Conservation (phyloP, 2,797 vertebrate species). For the Notamacropus eugenii region DNA sequence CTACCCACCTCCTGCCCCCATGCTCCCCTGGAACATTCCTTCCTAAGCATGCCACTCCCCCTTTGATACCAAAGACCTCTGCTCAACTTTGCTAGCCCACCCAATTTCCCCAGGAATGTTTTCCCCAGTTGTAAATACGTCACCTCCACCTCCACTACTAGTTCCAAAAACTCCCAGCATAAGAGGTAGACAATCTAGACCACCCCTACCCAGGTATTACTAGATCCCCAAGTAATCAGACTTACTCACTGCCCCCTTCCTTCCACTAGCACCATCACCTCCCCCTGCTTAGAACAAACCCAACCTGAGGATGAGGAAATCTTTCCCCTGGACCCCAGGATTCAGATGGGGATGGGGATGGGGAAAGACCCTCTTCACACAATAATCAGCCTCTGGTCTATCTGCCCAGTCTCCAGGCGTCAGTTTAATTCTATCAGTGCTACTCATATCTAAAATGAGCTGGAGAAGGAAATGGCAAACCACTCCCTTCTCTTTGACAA, state of each 20-base stretch:
- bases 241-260: neutral
- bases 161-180: neutral
- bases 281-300: neutral
- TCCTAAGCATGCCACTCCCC: neutral
- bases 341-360: too few relatives aligned
- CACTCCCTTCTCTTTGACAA: neutral
- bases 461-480: neutral
- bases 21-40: neutral
- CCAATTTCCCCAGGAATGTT: neutral
- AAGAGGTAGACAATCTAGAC: neutral
- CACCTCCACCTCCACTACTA: neutral
- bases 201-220: too few relatives aligned
- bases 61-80: neutral
- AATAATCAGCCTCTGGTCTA: neutral
- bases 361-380: neutral
- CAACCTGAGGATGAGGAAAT: neutral
- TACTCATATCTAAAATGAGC: neutral
- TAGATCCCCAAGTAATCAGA: too few relatives aligned
- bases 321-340: neutral
- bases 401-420: neutral
- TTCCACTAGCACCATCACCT: neutral
- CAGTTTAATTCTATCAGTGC: neutral
- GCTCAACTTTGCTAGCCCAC: neutral
- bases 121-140: neutral
- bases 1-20: neutral